Base-by-base conservation (phyloP, 2,888 invertebrate genomes). In the Patella caerulea region DNA sequence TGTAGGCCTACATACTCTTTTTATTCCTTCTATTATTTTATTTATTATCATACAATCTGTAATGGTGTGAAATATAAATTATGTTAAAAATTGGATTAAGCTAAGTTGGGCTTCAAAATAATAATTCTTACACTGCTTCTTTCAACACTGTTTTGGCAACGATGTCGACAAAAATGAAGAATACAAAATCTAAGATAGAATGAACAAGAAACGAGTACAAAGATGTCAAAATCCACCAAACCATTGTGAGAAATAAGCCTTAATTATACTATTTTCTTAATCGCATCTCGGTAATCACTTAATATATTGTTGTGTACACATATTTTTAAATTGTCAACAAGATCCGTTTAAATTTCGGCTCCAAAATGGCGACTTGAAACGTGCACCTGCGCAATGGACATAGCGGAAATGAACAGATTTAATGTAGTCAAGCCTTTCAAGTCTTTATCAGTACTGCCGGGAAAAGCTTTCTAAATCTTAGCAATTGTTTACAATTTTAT, bases 81-180 rank as follows among this genome's bases (percentile, higher is more conserved):
- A 45, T 71, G 17, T 29, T 15, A 15, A 34, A 12, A 17, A 71
- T 29, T 34, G 7, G 55, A 19, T 19, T 19, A 73, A 2, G n/a
- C 29, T 15, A 9, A n/a, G 19, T 34, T 14, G 29, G 59, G 24
- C 69, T 9, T 24, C 14, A 65, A 24, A 52, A n/a, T 15, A 65
- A 79, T 53, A 7, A 24, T 77, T 83, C 84, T 84, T 82, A 89
- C 88, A 84, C 82, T 5, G 87, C 84, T 70, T 89, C 88, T 76
- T 83, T 82, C 54, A 90, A 79, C 14, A 83, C 83, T 34, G 85
- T 80, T 78, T 88, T 89, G 2, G 85, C 87, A 53, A 87, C 81
- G 11, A 84, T 79, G 79, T 90, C 90, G 54, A 89, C 84, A 65
- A 89, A 78, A 70, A 86, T 77, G 76, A 88, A 89, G 52, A 87